phyloP scores from a whole-genome alignment of 1,140 invertebrate species.

The Phthorimaea operculella region DNA sequence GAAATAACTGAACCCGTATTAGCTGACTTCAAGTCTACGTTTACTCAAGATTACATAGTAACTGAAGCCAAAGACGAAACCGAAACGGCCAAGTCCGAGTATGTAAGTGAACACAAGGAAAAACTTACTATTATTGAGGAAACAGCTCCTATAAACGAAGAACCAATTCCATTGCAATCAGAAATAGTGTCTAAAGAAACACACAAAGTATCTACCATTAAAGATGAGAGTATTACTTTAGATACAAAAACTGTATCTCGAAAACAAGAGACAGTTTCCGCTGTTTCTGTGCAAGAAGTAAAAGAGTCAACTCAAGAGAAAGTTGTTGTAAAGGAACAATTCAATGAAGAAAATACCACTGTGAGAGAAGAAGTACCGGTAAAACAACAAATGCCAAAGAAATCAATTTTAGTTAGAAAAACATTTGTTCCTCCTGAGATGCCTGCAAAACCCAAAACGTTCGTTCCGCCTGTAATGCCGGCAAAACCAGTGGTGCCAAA shows the following conservation, averaged over 20 bases:
- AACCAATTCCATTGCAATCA: background rate
- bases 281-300: no score
- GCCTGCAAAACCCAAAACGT: no score
- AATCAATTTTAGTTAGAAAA: no score
- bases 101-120: constrained; percentile 9
- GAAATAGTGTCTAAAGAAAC: no score
- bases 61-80: background rate
- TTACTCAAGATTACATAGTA: constrained; percentile 3
- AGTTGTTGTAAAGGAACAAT: background rate
- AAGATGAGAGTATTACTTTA: constrained; percentile 17
- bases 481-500: no score
- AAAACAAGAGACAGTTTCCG: background rate
- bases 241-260: background rate
- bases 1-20: background rate
- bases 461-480: no score
- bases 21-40: background rate
- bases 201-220: constrained; percentile 1
- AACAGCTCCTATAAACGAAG: constrained; percentile 6
- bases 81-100: background rate
- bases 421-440: background rate
- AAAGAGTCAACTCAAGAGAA: background rate
- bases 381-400: no score
- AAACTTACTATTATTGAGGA: constrained; percentile 12
- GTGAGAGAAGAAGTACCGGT: background rate
- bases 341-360: background rate